Evolutionary conservation across 2,797 vertebrate genomes (phyloP), one percentile per base, ranked within the genome.

Genomic region (Anas flavirostris): DNA sequence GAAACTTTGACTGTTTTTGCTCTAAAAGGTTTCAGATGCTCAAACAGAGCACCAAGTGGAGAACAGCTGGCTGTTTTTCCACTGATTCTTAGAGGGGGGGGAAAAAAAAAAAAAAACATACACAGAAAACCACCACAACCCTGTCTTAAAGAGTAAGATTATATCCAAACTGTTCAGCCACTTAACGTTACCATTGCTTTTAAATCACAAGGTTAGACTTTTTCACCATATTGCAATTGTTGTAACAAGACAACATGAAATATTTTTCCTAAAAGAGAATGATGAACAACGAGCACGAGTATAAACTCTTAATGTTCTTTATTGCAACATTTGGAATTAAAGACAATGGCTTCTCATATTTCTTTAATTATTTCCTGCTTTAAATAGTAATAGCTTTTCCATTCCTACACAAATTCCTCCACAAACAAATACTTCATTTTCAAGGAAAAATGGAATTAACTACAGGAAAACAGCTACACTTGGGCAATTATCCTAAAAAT

Each of bases 11-110:
- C 95, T 93, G 94, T 69, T 63, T 94, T 86, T 67, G 82, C 85
- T 93, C 91, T 97, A 97, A 98, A 97, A 95, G 96, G 95, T 98
- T 98, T 97, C 98, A 98, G 97, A 98, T 98, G 98, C 96, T 97
- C 91, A 43, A 83, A 44, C 77, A 88, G 50, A 95, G 86, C 74
- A 96, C 89, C 80, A 78, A 97, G 97, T 90, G 95, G 89, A 91
- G 95, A 97, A 94, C 97, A 98, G 97, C 97, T 97, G 97, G 80
- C 81, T 83, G 86, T 10, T 93, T 92, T 91, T 91, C 85, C 93
- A 96, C 16, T 83, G 74, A 75, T 72, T 90, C 60, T 82, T 63
- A 76, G 31, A 53, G 70, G 28, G 72, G n/a, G 28, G 7, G 33
- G 33, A 33, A 33, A 33, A 33, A 33, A 4, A 43, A 75, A 29